A percentile compares a stretch with the other conserved stretches of the same genome.
These are phyloP conservation scores for Murina feae DNA, from an alignment of 2,113 vertebrate genomes.

Conservation along the genomic window DNA sequence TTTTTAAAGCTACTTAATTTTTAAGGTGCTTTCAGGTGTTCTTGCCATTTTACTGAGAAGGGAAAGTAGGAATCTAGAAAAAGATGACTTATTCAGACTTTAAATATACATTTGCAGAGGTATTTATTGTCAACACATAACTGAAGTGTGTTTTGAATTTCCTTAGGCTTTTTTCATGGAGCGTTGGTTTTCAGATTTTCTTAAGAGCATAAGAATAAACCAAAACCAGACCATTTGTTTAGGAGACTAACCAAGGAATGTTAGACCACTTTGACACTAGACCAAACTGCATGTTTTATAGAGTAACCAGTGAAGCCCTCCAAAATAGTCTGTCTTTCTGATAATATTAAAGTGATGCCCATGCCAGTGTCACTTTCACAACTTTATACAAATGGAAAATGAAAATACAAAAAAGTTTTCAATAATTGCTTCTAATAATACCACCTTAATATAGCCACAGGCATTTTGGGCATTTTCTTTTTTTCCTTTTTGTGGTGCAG, in stretches of 20 bases:
- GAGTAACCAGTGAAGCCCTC: neutral
- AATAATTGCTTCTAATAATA: neutral
- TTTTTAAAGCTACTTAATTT: neutral
- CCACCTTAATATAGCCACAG: neutral
- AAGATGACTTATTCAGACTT: neutral
- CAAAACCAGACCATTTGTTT: neutral
- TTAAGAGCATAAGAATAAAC: neutral
- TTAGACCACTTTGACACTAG: neutral
- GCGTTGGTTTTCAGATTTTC: neutral
- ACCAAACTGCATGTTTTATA: neutral
- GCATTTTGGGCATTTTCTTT: neutral
- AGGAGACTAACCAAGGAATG: neutral
- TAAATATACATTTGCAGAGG: neutral
- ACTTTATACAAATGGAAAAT: constrained; percentile 26
- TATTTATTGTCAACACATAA: neutral
- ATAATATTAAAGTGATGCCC: neutral
- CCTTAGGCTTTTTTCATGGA: neutral
- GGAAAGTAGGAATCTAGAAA: neutral
- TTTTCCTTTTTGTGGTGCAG: neutral
- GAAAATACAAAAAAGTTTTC: neutral
- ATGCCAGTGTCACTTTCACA: neutral
- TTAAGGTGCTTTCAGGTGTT: neutral
- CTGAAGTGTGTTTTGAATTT: neutral
- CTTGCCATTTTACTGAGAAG: neutral
- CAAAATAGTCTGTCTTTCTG: neutral